Base-by-base conservation (phyloP, 2,797 vertebrate species). In the Atherinosoma microstoma region DNA sequence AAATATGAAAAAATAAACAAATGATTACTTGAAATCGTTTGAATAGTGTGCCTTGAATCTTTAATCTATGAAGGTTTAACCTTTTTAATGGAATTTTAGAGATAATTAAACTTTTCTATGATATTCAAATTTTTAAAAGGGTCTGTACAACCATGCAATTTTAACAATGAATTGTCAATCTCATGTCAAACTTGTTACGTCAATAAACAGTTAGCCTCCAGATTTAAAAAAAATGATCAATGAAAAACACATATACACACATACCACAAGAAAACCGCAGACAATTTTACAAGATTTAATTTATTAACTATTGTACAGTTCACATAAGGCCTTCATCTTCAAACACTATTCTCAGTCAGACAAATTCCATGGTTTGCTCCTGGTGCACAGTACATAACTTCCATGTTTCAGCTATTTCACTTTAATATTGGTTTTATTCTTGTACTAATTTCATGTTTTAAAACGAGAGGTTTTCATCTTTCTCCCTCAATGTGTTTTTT, bases 291-390 rank as follows among this genome's bases (percentile, higher is more conserved):
- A 96, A 96, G 96, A 96, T 93, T 95, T 94, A 95, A 96, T 97
- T 97, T 97, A 97, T 97, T 97, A 96, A 96, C 96, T 97, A 97
- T 97, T 93, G 94, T 97, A 97, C 96, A 97, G 94, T 93, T 96
- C 95, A 96, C 95, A 94, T 96, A 96, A 96, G 96, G 96, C 96
- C 96, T 95, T 96, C 94, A 94, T 95, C 93, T 95, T 95, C 94
- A 94, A 95, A 96, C 95, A 96, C 94, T 94, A 94, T 87, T 95
- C 93, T 95, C 95, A 95, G 93, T 94, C 94, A 95, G 94, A 96
- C 95, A 94, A 94, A 96, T 94, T 95, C 92, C 94, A 94, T 92
- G 91, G 94, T 96, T 95, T 92, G 85, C 92, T 93, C 83, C 90
- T 87, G 91, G 87, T 93, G 93, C 91, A 91, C 91, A 82, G 80